phyloP scores from a whole-genome alignment of 2,113 vertebrate genomes.

The Bombycilla garrulus region DNA sequence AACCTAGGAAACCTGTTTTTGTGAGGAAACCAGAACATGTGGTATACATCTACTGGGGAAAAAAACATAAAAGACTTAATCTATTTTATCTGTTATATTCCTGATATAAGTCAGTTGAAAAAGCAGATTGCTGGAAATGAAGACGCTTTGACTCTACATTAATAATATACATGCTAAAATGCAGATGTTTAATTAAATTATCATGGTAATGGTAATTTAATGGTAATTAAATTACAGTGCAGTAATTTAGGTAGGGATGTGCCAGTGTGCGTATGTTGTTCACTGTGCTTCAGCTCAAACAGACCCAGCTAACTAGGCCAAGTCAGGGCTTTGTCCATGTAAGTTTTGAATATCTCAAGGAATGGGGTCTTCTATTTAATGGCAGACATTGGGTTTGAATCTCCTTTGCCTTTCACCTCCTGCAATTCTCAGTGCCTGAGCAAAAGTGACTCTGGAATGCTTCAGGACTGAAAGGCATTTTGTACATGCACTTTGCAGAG shows the following conservation, averaged over 20 bases:
- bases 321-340: neutral
- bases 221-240: neutral
- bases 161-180: neutral
- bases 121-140: neutral
- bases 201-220: neutral
- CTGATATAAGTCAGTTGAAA: neutral
- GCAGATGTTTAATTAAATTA: neutral
- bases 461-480: neutral
- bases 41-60: neutral
- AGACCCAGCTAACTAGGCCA: neutral
- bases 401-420: neutral
- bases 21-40: neutral
- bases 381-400: neutral
- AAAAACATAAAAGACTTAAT: neutral
- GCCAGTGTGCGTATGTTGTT: neutral
- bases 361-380: neutral
- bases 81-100: neutral
- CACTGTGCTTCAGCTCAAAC: neutral
- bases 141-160: neutral
- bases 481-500: neutral
- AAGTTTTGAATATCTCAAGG: neutral
- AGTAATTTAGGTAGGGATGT: neutral
- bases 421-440: neutral
- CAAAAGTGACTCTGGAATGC: neutral
- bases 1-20: neutral